phyloP scores from a whole-genome alignment of 1,140 invertebrate genomes.

The Zeugodacus cucurbitae region DNA sequence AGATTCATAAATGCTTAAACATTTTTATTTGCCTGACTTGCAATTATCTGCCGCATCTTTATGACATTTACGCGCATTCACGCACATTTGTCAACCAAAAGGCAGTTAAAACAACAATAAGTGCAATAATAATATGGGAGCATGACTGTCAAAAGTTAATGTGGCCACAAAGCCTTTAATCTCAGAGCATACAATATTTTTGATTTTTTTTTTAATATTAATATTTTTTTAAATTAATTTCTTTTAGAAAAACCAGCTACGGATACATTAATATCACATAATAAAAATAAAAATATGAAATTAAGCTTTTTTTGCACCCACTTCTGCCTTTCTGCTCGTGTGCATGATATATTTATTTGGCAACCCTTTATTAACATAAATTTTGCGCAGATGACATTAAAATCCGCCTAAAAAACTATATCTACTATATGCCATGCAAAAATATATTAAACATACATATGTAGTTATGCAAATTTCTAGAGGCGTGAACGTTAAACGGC shows the following conservation, averaged over 20 bases:
- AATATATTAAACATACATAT: background rate
- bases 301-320: too few species aligned
- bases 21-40: background rate
- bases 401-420: background rate
- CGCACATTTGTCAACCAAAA: background rate
- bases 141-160: background rate
- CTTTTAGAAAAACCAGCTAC: too few species aligned
- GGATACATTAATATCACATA: background rate
- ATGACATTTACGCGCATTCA: background rate
- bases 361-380: slow-evolving; percentile 28
- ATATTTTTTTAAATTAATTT: background rate
- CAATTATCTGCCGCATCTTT: background rate
- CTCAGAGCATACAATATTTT: background rate
- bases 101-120: background rate
- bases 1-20: background rate
- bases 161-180: background rate
- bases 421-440: too few species aligned
- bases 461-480: background rate
- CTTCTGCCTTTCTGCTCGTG: background rate
- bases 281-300: background rate
- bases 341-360: background rate
- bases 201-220: background rate
- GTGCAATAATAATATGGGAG: background rate
- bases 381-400: slow-evolving; percentile 8
- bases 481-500: slow-evolving; percentile 13